A percentile compares a stretch with the other conserved stretches of the same genome.
These are phyloP conservation scores for Tuberolachnus salignus DNA, from an alignment of 2,888 invertebrate genomes.

Conservation along the genomic window DNA sequence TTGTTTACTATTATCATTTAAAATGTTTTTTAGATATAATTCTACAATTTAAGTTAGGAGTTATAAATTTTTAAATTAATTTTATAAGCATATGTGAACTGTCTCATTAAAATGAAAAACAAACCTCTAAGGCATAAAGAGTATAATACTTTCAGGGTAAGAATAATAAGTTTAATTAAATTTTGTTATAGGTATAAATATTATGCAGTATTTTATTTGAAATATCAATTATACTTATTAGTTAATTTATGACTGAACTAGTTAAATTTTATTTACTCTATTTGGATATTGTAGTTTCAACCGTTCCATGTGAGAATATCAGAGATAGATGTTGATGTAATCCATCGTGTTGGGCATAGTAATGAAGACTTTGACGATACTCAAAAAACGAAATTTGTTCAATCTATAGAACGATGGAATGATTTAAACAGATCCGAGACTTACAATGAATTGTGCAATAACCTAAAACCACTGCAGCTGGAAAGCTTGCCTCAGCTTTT, in stretches of 20 bases:
- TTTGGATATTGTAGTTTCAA: slow-evolving; percentile 72
- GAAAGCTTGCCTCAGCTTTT: slow-evolving; percentile 82
- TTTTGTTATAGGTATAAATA: slow-evolving; percentile 44
- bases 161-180: slow-evolving; percentile 57
- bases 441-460: slow-evolving; percentile 77
- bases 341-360: slow-evolving; percentile 81
- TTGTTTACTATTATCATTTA: slow-evolving; percentile 5
- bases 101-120: slow-evolving; percentile 73
- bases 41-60: not conserved
- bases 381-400: slow-evolving; percentile 77
- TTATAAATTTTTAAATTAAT: not conserved
- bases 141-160: slow-evolving; percentile 79
- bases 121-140: slow-evolving; percentile 77
- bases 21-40: not conserved
- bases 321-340: slow-evolving; percentile 84
- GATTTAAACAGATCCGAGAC: slow-evolving; percentile 85
- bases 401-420: slow-evolving; percentile 86
- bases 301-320: slow-evolving; percentile 86
- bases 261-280: not conserved
- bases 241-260: not conserved
- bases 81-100: no score
- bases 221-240: slow-evolving; percentile 31
- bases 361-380: slow-evolving; percentile 72
- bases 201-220: slow-evolving; percentile 44
- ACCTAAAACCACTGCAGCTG: slow-evolving; percentile 74